Evolutionary conservation across 2,113 vertebrate genomes (phyloP).

Genomic region (Montifringilla adamsi): DNA sequence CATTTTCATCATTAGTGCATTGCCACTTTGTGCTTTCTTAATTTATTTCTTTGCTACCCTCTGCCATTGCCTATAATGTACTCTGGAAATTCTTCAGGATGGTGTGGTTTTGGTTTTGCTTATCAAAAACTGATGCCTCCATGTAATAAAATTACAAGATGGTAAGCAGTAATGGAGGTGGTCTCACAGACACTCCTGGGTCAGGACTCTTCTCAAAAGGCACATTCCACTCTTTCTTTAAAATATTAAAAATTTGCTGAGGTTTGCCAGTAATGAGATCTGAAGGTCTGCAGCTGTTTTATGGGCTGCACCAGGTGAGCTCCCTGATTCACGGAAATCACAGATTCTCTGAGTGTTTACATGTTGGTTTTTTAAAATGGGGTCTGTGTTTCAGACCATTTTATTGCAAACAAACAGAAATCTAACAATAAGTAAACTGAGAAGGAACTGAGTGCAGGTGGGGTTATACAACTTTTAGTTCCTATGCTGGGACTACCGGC

Average conservation of each 20-base stretch:
- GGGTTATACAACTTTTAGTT: neutral
- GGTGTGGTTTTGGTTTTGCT: neutral
- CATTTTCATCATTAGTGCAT: neutral
- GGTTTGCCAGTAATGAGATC: neutral
- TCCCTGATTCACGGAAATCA: neutral
- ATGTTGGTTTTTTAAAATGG: neutral
- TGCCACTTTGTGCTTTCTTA: neutral
- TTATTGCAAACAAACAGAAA: neutral
- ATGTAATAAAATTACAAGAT: neutral
- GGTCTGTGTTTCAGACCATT: neutral
- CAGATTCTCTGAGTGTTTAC: neutral
- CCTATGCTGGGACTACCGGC: neutral
- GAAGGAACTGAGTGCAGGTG: neutral
- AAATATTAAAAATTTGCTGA: neutral
- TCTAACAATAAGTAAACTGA: neutral
- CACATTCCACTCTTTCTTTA: neutral
- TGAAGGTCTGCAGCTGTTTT: neutral
- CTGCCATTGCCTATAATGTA: neutral
- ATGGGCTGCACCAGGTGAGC: neutral
- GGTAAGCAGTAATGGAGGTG: neutral
- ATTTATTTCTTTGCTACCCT: neutral
- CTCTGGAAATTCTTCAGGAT: neutral
- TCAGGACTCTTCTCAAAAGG: neutral
- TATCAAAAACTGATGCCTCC: neutral
- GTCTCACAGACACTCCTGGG: neutral